phyloP scores from a whole-genome alignment of 2,113 vertebrate species.

The Pyrgilauda ruficollis region DNA sequence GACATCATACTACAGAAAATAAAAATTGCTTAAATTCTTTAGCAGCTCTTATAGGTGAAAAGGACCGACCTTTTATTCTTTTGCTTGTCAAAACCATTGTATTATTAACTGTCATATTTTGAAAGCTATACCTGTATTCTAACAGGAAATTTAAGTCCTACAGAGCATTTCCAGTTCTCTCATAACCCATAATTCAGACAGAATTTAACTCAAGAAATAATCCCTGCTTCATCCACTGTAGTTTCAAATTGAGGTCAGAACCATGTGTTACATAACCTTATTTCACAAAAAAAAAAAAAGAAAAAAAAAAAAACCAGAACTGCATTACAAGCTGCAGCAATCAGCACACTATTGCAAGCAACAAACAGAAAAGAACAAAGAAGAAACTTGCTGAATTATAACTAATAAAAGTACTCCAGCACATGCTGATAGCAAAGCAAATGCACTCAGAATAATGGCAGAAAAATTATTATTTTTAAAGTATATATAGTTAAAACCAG shows the following conservation, averaged over 20 bases:
- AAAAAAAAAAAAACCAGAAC: not conserved
- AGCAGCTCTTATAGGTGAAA: not conserved
- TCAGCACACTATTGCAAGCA: not conserved
- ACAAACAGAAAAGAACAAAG: not conserved
- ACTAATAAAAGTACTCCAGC: not conserved
- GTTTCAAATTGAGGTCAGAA: constrained; percentile 23
- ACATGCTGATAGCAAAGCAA: not conserved
- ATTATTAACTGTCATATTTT: not conserved
- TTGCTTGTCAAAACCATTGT: not conserved
- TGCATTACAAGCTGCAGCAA: not conserved
- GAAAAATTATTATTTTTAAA: not conserved
- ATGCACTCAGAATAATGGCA: not conserved
- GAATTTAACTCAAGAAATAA: constrained; percentile 19
- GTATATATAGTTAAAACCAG: not conserved
- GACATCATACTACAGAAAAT: not conserved
- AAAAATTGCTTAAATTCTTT: not conserved
- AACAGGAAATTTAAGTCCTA: not conserved
- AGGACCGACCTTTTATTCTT: not conserved
- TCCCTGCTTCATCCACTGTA: not conserved
- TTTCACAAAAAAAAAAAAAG: not conserved
- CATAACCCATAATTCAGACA: not conserved
- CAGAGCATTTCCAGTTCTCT: not conserved
- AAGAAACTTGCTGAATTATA: not conserved
- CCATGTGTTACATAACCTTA: not conserved
- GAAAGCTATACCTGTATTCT: not conserved